Evolutionary conservation across 2,888 invertebrate genomes (phyloP).

Genomic region (Clostera curtula): DNA sequence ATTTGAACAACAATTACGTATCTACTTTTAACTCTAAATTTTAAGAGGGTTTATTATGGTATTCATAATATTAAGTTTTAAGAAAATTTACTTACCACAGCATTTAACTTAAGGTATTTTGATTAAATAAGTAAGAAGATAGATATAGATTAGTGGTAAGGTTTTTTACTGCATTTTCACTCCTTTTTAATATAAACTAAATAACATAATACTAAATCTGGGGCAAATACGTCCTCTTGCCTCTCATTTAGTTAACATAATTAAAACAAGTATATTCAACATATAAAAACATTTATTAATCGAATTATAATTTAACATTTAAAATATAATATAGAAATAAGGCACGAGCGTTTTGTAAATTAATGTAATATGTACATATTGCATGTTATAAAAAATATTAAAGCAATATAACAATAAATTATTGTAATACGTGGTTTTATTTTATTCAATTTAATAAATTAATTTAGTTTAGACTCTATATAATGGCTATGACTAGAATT

Average conservation of each 20-base stretch:
- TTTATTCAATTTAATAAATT: neutral
- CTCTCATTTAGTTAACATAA: conserved; percentile 34
- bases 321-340: conserved; percentile 7
- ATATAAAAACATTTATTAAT: conserved; percentile 9
- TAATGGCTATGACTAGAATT: conserved; percentile 2
- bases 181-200: conserved; percentile 15
- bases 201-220: conserved; percentile 30
- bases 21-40: conserved; percentile 1
- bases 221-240: conserved; percentile 68
- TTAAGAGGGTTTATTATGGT: too few species aligned
- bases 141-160: conserved; percentile 3
- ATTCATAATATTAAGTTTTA: too few species aligned
- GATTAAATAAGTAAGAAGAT: neutral
- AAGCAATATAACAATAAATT: conserved; percentile 10
- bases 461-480: too few species aligned
- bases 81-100: too few species aligned
- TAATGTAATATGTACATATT: conserved; percentile 43
- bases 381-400: conserved; percentile 15
- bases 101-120: conserved; percentile 1
- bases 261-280: conserved; percentile 1
- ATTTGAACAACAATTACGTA: neutral
- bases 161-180: conserved; percentile 59
- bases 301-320: conserved; percentile 2
- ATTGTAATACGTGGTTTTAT: neutral
- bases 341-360: conserved; percentile 11